Base-by-base conservation (phyloP, 1,140 invertebrate genomes). In the Leptoteleia sp. region DNA sequence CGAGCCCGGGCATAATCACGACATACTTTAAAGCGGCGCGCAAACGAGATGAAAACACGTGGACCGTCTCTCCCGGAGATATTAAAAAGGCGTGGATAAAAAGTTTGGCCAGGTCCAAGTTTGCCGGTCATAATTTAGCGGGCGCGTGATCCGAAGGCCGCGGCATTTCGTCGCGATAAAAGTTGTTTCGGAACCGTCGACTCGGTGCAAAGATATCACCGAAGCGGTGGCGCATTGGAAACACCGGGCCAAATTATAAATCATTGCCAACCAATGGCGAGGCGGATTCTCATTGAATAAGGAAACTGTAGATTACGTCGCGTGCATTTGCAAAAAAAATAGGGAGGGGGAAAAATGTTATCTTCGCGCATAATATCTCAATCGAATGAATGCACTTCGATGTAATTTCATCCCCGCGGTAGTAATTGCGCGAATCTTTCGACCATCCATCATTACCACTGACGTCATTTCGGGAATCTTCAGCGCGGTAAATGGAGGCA, bases 1-100 rank as follows among this genome's bases (percentile, higher is more conserved):
- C 83, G 79, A 80, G 81, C 61, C 40, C 33, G 31, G 40, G 57
- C 55, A 71, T 72, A 55, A 78, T 79, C 65, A 50, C 70, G 72
- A n/a, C 57, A 64, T 68, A 62, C 65, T 57, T 55, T 68, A 65
- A 57, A 42, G 35, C 40, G 38, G 27, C 65, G 79, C 73, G 65
- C 79, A 79, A 52, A 50, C 47, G 11, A 19, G 48, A 37, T 22
- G 27, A 33, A 61, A 47, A 71, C 57, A 59, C 27, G 35, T 11
- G 37, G 25, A 43, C 9, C 43, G 40, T 61, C 37, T 50, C 52
- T 22, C 19, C 11, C 11, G 7, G 8, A 62, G 47, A 62, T 72
- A 72, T 72, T 72, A 72, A 65, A 64, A 61, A 70, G 54, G 54
- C 54, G 54, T 61, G 54, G 54, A 71, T 29, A n/a, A 52, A 71